Evolutionary conservation across 2,797 vertebrate genomes (phyloP).

Genomic region (Schizothorax lantsangensis): DNA sequence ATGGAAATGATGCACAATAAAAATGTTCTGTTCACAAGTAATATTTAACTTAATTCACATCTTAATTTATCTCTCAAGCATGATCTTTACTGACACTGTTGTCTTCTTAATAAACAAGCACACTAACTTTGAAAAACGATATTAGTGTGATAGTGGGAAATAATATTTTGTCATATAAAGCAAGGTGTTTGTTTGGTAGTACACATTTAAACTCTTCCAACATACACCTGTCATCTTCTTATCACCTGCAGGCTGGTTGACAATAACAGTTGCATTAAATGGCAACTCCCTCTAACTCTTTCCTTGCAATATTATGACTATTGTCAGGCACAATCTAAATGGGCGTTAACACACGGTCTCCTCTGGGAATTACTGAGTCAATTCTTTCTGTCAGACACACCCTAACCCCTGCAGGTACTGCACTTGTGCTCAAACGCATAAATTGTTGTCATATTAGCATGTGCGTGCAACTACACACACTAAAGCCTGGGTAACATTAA

Average conservation of each 20-base stretch:
- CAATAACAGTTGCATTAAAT: slow-evolving; percentile 28
- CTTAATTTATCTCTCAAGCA: not conserved
- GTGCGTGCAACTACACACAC: slow-evolving; percentile 14
- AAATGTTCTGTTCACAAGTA: too few species aligned
- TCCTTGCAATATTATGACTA: slow-evolving; percentile 30
- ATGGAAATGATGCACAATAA: not conserved
- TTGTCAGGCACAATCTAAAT: slow-evolving; percentile 5
- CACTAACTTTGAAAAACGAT: not conserved
- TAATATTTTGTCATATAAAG: not conserved
- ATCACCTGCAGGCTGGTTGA: not conserved
- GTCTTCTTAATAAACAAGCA: not conserved
- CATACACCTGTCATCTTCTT: not conserved
- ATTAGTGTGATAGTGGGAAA: not conserved
- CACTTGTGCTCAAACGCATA: slow-evolving; percentile 19
- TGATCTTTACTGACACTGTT: not conserved
- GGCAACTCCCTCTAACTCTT: slow-evolving; percentile 32
- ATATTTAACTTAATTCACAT: not conserved
- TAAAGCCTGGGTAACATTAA: slow-evolving; percentile 3
- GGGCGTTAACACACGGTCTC: slow-evolving; percentile 39
- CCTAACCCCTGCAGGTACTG: slow-evolving; percentile 54
- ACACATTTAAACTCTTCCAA: not conserved
- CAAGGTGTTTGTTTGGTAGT: not conserved
- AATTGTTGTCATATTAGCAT: slow-evolving; percentile 10
- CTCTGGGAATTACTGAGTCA: slow-evolving; percentile 48
- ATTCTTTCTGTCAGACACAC: slow-evolving; percentile 59